Percentiles rank a stretch among this genome's conserved stretches.
Evolutionary conservation across 1,140 invertebrate genomes (phyloP).

Genomic region (Pogonomyrmex barbatus): DNA sequence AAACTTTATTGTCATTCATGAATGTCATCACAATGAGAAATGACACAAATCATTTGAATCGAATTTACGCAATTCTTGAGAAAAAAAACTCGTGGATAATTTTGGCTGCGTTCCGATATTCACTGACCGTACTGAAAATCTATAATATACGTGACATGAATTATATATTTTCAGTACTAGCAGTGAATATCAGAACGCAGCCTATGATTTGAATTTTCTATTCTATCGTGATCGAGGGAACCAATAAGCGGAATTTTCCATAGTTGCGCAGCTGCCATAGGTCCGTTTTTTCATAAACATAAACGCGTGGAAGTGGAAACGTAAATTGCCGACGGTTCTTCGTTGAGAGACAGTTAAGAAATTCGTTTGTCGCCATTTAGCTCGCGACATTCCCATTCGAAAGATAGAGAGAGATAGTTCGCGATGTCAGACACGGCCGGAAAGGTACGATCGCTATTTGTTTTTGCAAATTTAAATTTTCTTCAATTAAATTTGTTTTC

Average conservation of each 20-base stretch:
- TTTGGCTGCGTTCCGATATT: not conserved
- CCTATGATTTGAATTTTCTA: too few relatives aligned
- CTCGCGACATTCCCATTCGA: not conserved
- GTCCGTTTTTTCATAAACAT: too few relatives aligned
- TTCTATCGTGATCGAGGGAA: not conserved
- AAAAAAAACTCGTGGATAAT: not conserved
- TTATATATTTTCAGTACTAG: too few relatives aligned
- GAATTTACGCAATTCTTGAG: not conserved
- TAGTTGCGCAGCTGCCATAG: conserved; percentile 8
- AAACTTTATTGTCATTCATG: not conserved
- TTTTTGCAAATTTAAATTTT: not conserved
- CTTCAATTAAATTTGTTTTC: not conserved
- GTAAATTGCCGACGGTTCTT: not conserved
- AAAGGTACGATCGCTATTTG: conserved; percentile 68
- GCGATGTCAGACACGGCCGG: conserved; percentile 72
- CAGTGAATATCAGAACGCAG: too few relatives aligned
- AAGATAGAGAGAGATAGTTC: not conserved
- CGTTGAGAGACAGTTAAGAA: not conserved
- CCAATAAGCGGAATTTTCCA: conserved; percentile 4
- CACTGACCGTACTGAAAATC: too few relatives aligned
- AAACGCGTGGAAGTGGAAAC: not conserved
- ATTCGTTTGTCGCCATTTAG: too few relatives aligned
- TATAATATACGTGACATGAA: too few relatives aligned
- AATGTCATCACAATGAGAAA: not conserved
- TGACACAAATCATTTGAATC: not conserved